Percentiles rank a stretch among this genome's conserved stretches.
Conservation (phyloP, 92 coral and sea anemone species). For the Epizoanthus rinbou region DNA sequence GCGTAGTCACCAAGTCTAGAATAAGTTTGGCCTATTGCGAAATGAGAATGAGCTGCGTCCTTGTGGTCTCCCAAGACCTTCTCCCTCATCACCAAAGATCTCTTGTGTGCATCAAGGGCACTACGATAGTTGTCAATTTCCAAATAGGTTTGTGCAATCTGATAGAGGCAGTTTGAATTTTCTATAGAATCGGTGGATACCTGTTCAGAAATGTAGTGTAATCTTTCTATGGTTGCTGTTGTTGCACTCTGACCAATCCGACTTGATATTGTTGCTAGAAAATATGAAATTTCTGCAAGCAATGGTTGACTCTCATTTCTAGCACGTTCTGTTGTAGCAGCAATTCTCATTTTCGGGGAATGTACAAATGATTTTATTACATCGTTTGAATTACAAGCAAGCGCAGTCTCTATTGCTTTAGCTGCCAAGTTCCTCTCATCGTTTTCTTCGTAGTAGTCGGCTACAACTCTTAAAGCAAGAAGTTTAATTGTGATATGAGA, state of each 20-base stretch:
- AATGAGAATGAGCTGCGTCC: no score
- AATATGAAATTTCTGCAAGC: background rate
- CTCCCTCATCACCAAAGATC: no score
- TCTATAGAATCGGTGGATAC: background rate
- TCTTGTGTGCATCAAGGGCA: no score
- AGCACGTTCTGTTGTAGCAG: no score
- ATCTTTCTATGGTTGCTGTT: background rate
- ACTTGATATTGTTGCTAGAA: background rate
- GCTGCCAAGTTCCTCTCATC: background rate
- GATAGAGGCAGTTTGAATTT: background rate
- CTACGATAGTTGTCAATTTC: background rate
- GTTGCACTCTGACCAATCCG: background rate
- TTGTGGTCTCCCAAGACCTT: no score
- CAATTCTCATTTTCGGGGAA: background rate
- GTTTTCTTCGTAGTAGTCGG: slow-evolving; percentile 2
- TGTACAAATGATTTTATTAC: background rate
- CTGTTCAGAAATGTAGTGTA: background rate
- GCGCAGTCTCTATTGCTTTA: background rate
- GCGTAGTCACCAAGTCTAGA: no score
- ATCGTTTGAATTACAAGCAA: no score
- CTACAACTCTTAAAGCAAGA: slow-evolving; percentile 12
- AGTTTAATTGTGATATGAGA: background rate
- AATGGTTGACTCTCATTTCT: background rate
- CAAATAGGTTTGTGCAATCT: background rate
- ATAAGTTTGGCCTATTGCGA: no score